Percentiles rank a stretch among this genome's conserved stretches.
Conservation (phyloP, 2,113 vertebrate species). For the Hyperopisus bebe region DNA sequence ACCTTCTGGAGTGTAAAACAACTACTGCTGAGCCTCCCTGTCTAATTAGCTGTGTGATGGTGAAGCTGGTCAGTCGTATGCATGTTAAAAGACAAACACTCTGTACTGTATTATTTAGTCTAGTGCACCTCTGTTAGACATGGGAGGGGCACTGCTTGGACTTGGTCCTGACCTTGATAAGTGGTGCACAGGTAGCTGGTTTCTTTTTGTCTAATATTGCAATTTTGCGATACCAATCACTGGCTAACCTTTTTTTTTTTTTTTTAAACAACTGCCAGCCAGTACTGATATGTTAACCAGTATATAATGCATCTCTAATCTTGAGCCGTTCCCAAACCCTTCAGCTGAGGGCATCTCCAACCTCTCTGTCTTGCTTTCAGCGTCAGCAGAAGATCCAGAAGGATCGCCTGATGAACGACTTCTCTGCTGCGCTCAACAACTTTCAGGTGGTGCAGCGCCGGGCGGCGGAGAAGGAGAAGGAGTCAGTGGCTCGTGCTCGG, state of each 20-base stretch:
- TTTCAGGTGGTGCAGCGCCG: slow-evolving; percentile 76
- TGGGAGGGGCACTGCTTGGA: not conserved
- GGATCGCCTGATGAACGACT: slow-evolving; percentile 83
- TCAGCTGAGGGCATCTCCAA: not conserved
- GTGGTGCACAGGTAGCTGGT: not conserved
- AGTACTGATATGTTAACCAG: not conserved
- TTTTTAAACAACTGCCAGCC: not conserved
- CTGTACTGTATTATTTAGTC: not conserved
- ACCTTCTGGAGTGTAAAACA: too few species aligned
- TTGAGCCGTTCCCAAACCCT: not conserved
- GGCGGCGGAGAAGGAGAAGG: slow-evolving; percentile 77
- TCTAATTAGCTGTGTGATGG: not conserved
- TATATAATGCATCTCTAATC: not conserved
- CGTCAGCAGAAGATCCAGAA: slow-evolving; percentile 81
- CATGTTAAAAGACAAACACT: not conserved
- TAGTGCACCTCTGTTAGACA: not conserved
- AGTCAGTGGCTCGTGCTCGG: slow-evolving; percentile 70
- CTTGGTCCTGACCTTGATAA: not conserved
- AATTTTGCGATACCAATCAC: not conserved
- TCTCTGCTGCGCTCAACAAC: slow-evolving; percentile 76
- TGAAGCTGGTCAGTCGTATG: not conserved
- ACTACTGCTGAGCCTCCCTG: too few species aligned
- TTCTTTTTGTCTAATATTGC: not conserved
- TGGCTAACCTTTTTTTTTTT: not conserved
- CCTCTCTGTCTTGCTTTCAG: slow-evolving; percentile 41